Evolutionary conservation across 2,113 vertebrate species (phyloP), one percentile per base, ranked within the genome.

Genomic region (Numida meleagris): DNA sequence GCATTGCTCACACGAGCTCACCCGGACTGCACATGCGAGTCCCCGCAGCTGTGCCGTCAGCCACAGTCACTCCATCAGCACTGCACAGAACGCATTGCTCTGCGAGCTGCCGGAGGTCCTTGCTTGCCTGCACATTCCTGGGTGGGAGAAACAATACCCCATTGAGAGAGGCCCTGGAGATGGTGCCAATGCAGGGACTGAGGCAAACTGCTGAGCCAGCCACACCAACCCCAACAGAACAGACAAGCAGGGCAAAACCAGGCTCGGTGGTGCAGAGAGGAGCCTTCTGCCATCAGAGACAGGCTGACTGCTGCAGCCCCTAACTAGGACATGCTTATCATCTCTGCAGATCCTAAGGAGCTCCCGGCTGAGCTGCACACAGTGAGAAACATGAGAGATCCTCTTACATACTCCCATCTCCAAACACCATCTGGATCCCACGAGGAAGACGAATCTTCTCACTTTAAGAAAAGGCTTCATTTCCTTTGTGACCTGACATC

Each of bases 41-140:
- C 53, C 86, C 85, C 45, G 45, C 40, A 61, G 50, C 48, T 1
- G 8, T 8, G 16, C 25, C 1, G 1, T 40, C 53, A 73, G 18
- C 14, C 14, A 0, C 67, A 85, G 36, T 29, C 67, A 43, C 62
- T 61, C n/a, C 43, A 40, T 24, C 38, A 67, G 80, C 66, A 67
- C 1, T 1, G 42, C 70, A 65, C 65, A 75, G 79, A 91, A 83
- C 33, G 15, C 3, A 34, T 14, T 82, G 82, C 82, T 86, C 45
- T 92, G 65, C 38, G 81, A 82, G 68, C 46, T 86, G 63, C 48
- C 12, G 0, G 43, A 81, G 61, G 33, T 92, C 67, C 45, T 61
- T 65, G 81, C 84, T 94, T 0, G 45, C 68, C 89, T 83, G 94
- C 82, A 87, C 76, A 88, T 93, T 94, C 90, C 90, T 81, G 65